A percentile compares a stretch with the other conserved stretches of the same genome.
Evolutionary conservation across 2,797 vertebrate species (phyloP).

Genomic region (Onychomys torridus): DNA sequence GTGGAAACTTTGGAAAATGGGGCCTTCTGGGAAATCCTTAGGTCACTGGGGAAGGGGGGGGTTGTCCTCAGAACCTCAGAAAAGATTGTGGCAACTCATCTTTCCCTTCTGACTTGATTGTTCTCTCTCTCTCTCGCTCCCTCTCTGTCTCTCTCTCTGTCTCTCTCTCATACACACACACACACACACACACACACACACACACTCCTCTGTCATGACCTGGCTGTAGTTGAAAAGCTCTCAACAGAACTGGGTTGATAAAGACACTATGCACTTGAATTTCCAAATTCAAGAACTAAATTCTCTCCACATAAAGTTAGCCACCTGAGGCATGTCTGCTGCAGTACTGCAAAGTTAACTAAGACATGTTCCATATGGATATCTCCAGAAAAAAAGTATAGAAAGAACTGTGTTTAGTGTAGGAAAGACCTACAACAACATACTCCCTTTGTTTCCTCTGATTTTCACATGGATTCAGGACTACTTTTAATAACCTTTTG

Average conservation of each 20-base stretch:
- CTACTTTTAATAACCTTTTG: neutral
- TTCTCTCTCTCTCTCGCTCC: neutral
- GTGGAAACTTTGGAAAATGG: neutral
- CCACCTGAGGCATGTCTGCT: neutral
- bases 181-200: no score
- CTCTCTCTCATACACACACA: no score
- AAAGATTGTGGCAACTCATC: neutral
- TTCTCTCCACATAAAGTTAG: neutral
- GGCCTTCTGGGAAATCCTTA: neutral
- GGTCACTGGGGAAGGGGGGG: fast-evolving
- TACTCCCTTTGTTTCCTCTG: neutral
- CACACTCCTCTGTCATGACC: neutral
- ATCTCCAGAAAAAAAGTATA: neutral
- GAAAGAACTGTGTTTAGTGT: neutral
- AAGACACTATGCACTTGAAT: neutral
- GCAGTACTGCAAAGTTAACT: neutral
- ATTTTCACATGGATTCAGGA: neutral
- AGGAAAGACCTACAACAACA: neutral
- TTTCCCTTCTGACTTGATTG: neutral
- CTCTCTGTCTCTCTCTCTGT: no score
- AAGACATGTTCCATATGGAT: neutral
- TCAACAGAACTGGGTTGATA: neutral
- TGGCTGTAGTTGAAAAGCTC: neutral
- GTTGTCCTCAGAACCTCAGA: neutral
- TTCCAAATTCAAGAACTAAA: neutral